A percentile compares a stretch with the other conserved stretches of the same genome.
Conservation (phyloP, 2,888 invertebrate species). For the Therioaphis trifolii region DNA sequence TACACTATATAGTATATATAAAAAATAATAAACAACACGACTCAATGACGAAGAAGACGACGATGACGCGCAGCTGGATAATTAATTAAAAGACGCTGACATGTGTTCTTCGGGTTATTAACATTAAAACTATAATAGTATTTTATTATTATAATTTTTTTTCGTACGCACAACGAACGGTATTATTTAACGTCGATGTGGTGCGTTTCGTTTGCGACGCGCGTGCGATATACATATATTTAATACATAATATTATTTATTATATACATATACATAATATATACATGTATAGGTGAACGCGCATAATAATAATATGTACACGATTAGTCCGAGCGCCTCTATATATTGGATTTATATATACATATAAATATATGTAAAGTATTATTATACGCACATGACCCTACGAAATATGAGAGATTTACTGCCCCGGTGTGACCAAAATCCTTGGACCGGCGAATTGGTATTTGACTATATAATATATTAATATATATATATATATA, state of each 20-base stretch:
- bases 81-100: conserved; percentile 57
- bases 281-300: too few species aligned
- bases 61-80: conserved; percentile 48
- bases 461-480: too few species aligned
- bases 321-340: neutral
- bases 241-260: too few species aligned
- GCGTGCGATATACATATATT: neutral
- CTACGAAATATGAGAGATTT: too few species aligned
- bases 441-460: neutral
- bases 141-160: neutral
- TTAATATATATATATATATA: neutral
- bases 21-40: neutral
- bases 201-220: neutral
- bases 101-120: conserved; percentile 55
- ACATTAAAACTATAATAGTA: conserved; percentile 40
- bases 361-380: neutral
- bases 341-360: neutral
- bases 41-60: neutral
- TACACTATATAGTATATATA: too few species aligned
- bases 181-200: neutral
- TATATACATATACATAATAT: too few species aligned
- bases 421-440: neutral
- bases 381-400: neutral
- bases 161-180: neutral
- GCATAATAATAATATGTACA: neutral